Conservation (phyloP, 2,888 invertebrate species). For the Spodoptera littoralis region DNA sequence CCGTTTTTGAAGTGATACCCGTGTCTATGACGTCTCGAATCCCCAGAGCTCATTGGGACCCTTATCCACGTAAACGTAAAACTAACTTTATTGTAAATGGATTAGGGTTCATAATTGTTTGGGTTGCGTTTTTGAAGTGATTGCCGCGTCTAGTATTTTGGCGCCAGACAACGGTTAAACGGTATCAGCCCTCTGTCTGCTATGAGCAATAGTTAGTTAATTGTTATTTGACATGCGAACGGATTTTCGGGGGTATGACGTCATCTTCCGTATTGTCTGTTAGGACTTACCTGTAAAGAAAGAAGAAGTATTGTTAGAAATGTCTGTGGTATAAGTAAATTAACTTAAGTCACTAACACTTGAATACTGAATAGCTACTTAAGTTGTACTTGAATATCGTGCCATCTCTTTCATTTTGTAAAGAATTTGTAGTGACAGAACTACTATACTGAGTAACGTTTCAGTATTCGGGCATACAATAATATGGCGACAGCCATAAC, state of each 20-base stretch:
- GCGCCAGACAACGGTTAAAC: constrained; percentile 81
- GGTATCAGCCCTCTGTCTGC: constrained; percentile 64
- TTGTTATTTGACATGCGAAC: constrained; percentile 63
- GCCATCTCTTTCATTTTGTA: too few species aligned
- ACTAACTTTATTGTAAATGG: constrained; percentile 2
- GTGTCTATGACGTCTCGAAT: constrained; percentile 49
- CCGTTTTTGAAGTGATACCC: constrained; percentile 51
- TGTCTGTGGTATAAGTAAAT: not conserved
- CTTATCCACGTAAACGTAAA: constrained; percentile 30
- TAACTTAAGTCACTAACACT: not conserved
- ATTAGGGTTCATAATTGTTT: constrained; percentile 50
- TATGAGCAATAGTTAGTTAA: constrained; percentile 62
- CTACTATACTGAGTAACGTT: too few species aligned
- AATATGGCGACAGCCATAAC: too few species aligned
- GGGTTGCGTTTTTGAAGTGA: constrained; percentile 44
- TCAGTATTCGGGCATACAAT: too few species aligned
- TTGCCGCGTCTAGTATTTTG: constrained; percentile 71
- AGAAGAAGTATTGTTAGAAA: constrained; percentile 10
- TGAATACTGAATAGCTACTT: too few species aligned
- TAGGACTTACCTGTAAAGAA: constrained; percentile 52
- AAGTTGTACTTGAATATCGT: too few species aligned
- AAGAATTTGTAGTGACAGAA: too few species aligned
- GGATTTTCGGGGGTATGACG: constrained; percentile 49
- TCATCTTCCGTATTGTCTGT: constrained; percentile 26
- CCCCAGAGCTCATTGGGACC: constrained; percentile 34